Evolutionary conservation across 2,113 vertebrate genomes (phyloP), one percentile per base, ranked within the genome.

Genomic region (Puffinus mauretanicus): DNA sequence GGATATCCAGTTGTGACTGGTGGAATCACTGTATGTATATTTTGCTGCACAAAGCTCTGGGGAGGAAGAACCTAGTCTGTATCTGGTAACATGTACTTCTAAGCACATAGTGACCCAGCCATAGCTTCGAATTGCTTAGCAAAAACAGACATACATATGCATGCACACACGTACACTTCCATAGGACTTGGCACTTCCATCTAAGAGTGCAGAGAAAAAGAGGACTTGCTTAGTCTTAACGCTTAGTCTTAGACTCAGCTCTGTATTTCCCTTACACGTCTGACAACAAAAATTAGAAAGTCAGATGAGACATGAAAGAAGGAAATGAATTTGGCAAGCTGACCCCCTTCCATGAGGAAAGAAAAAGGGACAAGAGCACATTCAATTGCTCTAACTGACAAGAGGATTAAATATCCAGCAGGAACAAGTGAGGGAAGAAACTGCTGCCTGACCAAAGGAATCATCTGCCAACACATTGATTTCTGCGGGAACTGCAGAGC

Each of bases 141-240:
- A n/a, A 70, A 87, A 84, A 24, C 13, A 62, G 4, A 55, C 16
- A 29, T 17, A 62, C 13, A 36, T 13, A 70, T 21, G 24, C 5
- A 19, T 2, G 7, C 6, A 46, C 10, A 19, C 3, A 4, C 0
- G 1, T 8, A 46, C 15, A 9, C 10, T 47, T 29, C 24, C 57
- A 11, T 21, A 36, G 30, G 36, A 65, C 16, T 19, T 61, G 8
- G 2, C 26, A 36, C 54, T 40, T 88, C 38, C n/a, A 16, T 51
- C n/a, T 46, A 78, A 54, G 10, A 78, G 2, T 27, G 17, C 6
- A 64, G 61, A 49, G n/a, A 32, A 58, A 69, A 89, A 49, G 21
- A 67, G 16, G 24, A 67, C 13, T 89, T 90, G 8, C 30, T 71
- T 58, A 67, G 20, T 60, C 9, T 71, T 76, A 79, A 49, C 29